phyloP scores from a whole-genome alignment of 30 jellyfish, hydroid and myxozoan species.

The Aurelia coerulea region DNA sequence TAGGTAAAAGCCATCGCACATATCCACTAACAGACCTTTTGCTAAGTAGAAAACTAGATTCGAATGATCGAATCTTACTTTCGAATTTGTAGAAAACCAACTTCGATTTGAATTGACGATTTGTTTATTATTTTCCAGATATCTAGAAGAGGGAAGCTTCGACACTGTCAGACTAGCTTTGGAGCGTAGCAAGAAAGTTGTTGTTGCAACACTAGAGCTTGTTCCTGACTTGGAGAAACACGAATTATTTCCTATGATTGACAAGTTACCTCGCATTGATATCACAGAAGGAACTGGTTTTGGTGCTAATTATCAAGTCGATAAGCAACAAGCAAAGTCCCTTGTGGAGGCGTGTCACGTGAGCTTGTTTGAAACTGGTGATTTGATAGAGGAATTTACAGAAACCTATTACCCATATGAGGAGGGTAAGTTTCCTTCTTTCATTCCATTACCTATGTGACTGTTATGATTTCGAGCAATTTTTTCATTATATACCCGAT shows the following conservation, averaged over 20 bases:
- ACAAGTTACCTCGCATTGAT: conserved; percentile 76
- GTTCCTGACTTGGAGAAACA: conserved; percentile 58
- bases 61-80: no score
- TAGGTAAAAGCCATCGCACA: no score
- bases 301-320: conserved; percentile 85
- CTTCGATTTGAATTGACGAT: no score
- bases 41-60: no score
- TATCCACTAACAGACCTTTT: no score
- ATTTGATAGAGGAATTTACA: conserved; percentile 66
- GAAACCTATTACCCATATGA: conserved; percentile 51
- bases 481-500: no score
- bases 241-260: conserved; percentile 65
- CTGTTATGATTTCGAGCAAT: no score
- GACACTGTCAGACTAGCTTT: conserved; percentile 49
- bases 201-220: conserved; percentile 78
- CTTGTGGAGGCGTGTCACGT: conserved; percentile 84
- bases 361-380: conserved; percentile 87
- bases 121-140: conserved; percentile 2
- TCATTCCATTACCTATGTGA: no score
- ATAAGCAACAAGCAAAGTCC: conserved; percentile 69
- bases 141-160: conserved; percentile 62
- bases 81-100: no score
- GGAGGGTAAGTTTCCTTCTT: conserved; percentile 52
- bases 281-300: conserved; percentile 89
- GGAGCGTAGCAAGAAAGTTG: conserved; percentile 60